phyloP scores from a whole-genome alignment of 2,113 vertebrate species.

The Clarias macrocephalus region DNA sequence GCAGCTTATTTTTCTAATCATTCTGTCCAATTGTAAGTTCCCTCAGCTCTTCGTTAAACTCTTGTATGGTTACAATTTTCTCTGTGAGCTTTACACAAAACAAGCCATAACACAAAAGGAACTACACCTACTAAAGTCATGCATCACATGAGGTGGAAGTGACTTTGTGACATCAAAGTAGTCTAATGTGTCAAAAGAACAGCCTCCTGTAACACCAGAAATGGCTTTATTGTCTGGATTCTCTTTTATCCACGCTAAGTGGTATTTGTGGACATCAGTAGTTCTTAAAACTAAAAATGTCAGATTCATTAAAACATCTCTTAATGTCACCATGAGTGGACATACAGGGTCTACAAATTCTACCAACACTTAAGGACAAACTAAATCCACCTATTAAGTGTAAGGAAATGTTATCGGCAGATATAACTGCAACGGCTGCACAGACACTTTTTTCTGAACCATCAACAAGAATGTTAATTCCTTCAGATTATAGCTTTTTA shows the following conservation, averaged over 20 bases:
- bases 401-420: slow-evolving; percentile 25
- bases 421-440: not conserved
- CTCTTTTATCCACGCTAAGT: slow-evolving; percentile 17
- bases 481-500: slow-evolving; percentile 28
- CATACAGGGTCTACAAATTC: slow-evolving; percentile 35
- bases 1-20: no score
- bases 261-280: not conserved
- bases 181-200: not conserved
- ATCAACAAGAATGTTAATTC: not conserved
- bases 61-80: not conserved
- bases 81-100: not conserved
- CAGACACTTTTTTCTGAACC: not conserved
- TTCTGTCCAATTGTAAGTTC: no score
- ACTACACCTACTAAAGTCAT: not conserved
- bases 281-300: no score
- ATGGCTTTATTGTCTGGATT: not conserved
- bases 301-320: not conserved
- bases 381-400: slow-evolving; percentile 36
- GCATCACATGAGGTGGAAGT: no score
- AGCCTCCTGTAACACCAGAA: not conserved
- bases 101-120: not conserved
- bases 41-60: not conserved
- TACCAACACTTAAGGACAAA: slow-evolving; percentile 28
- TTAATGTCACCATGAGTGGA: slow-evolving; percentile 1
- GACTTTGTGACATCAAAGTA: not conserved